Evolutionary conservation across 2,888 invertebrate species (phyloP).

Genomic region (Amphipyra tragopoginis): DNA sequence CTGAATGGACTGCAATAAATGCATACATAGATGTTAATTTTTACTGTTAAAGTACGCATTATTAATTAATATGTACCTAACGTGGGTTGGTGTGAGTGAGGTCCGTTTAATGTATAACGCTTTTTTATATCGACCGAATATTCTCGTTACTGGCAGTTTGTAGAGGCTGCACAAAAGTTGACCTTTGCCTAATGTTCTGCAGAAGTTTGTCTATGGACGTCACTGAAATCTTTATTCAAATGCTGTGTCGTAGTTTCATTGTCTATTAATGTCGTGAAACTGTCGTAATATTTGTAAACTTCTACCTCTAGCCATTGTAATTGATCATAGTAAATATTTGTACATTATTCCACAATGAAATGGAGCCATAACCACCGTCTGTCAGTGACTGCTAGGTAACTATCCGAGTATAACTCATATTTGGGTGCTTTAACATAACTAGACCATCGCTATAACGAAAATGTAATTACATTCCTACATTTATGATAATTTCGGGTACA

Average conservation of each 20-base stretch:
- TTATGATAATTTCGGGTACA: slow-evolving; percentile 70
- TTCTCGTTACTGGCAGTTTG: slow-evolving; percentile 68
- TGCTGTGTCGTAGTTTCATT: slow-evolving; percentile 42
- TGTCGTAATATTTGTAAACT: slow-evolving; percentile 22
- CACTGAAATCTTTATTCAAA: slow-evolving; percentile 46
- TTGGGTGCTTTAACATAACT: slow-evolving; percentile 78
- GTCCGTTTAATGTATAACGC: slow-evolving; percentile 75
- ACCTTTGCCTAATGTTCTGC: slow-evolving; percentile 32
- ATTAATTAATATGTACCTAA: slow-evolving; percentile 73
- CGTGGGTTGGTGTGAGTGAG: slow-evolving; percentile 82
- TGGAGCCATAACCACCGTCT: slow-evolving; percentile 42
- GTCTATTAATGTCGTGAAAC: slow-evolving; percentile 15
- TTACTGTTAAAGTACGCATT: slow-evolving; percentile 80
- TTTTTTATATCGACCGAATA: slow-evolving; percentile 68
- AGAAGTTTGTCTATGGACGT: slow-evolving; percentile 49
- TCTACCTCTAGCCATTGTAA: slow-evolving; percentile 15
- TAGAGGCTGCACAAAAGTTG: slow-evolving; percentile 44
- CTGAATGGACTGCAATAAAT: slow-evolving; percentile 78
- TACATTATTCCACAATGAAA: slow-evolving; percentile 22
- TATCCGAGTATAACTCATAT: slow-evolving; percentile 65
- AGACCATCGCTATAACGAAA: slow-evolving; percentile 68
- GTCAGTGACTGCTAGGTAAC: slow-evolving; percentile 57
- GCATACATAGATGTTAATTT: slow-evolving; percentile 81
- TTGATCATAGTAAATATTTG: slow-evolving; percentile 17
- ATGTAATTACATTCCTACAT: slow-evolving; percentile 82